Evolutionary conservation across 2,888 invertebrate species (phyloP).

Genomic region (Metacarcinus magister): DNA sequence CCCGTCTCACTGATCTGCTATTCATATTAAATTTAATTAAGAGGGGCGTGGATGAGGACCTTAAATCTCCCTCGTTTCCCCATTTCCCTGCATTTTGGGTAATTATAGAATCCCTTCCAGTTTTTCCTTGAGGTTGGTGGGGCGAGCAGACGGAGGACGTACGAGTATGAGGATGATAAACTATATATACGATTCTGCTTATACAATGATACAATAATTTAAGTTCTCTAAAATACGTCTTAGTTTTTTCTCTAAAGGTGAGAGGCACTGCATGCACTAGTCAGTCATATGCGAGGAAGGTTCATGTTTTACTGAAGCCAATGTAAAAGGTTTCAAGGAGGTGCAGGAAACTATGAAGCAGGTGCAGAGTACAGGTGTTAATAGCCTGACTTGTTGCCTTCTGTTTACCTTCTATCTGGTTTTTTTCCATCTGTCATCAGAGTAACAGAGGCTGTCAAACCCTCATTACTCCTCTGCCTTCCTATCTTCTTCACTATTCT

Average conservation of each 20-base stretch:
- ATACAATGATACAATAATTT: neutral
- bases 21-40: conserved; percentile 77
- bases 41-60: conserved; percentile 56
- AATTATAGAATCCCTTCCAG: neutral
- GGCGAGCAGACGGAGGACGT: neutral
- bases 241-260: neutral
- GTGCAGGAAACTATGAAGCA: neutral
- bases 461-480: neutral
- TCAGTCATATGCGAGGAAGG: neutral
- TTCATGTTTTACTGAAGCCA: neutral
- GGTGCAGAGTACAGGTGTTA: neutral
- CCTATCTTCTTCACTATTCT: neutral
- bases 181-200: neutral
- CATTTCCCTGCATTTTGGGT: neutral
- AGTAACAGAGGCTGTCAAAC: neutral
- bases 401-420: neutral
- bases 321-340: neutral
- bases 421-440: neutral
- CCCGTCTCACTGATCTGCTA: conserved; percentile 70
- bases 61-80: conserved; percentile 17
- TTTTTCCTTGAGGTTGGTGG: neutral
- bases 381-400: neutral
- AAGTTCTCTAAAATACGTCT: neutral
- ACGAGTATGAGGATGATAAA: neutral
- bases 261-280: neutral